Percentiles rank a stretch among this genome's conserved stretches.
Evolutionary conservation across 2,113 vertebrate species (phyloP).

Genomic region (Daboia siamensis): DNA sequence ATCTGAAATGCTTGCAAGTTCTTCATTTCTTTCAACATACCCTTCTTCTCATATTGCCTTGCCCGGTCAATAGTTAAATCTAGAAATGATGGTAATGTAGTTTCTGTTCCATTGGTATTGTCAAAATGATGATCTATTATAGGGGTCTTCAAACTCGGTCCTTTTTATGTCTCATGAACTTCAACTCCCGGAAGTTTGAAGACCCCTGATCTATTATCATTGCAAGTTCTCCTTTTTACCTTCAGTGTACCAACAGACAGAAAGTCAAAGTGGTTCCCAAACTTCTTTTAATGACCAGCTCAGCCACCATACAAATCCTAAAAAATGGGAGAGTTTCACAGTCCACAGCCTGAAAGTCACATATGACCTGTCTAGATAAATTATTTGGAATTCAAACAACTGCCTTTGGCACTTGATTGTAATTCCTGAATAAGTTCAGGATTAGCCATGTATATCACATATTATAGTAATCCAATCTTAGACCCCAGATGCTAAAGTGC

Average conservation of each 20-base stretch:
- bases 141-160: too few species aligned
- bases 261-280: conserved; percentile 55
- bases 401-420: background rate
- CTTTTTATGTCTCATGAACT: too few species aligned
- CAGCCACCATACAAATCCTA: conserved; percentile 58
- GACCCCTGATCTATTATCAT: background rate
- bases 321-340: conserved; percentile 43
- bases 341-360: conserved; percentile 60
- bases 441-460: background rate
- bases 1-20: background rate
- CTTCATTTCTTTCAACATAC: background rate
- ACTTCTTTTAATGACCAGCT: conserved; percentile 56
- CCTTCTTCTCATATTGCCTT: background rate
- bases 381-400: background rate
- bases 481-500: background rate
- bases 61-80: background rate
- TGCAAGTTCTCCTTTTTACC: background rate
- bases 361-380: background rate
- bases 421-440: background rate
- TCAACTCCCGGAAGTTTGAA: too few species aligned
- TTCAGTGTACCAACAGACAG: conserved; percentile 53
- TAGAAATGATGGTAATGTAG: background rate
- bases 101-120: background rate
- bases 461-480: background rate
- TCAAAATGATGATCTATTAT: background rate